Conservation (phyloP, 2,797 vertebrate genomes). For the Sibirionetta formosa region DNA sequence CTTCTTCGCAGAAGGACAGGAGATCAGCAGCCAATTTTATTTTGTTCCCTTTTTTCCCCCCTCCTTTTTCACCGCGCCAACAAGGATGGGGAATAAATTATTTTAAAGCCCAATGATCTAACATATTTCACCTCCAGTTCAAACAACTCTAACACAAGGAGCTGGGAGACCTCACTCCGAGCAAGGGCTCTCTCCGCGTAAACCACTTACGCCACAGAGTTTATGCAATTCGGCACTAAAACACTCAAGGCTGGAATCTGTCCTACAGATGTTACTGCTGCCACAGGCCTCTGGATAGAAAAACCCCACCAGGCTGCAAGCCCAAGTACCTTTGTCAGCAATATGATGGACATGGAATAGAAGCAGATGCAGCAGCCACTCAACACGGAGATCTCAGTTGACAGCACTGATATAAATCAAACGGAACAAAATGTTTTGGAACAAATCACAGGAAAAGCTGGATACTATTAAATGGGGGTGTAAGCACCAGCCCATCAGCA, state of each 20-base stretch:
- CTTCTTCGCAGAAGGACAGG: neutral
- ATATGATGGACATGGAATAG: neutral
- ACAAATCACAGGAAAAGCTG: neutral
- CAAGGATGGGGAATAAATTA: neutral
- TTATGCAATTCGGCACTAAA: neutral
- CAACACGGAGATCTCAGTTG: neutral
- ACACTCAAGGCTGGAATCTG: neutral
- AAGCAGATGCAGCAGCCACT: neutral
- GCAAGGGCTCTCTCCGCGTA: neutral
- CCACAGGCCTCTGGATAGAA: neutral
- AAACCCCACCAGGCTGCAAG: neutral
- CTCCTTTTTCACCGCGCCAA: neutral
- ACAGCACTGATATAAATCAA: neutral
- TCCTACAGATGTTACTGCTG: constrained; percentile 44
- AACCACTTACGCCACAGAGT: neutral
- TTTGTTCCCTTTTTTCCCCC: neutral
- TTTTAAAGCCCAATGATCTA: neutral
- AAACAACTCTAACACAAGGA: neutral
- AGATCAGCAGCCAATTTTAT: neutral
- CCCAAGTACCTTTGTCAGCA: neutral
- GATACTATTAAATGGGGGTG: neutral
- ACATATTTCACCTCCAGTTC: neutral
- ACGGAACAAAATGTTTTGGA: neutral
- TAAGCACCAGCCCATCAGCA: neutral
- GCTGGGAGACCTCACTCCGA: neutral